phyloP scores from a whole-genome alignment of 1,140 invertebrate species.

The Macrobrachium rosenbergii region DNA sequence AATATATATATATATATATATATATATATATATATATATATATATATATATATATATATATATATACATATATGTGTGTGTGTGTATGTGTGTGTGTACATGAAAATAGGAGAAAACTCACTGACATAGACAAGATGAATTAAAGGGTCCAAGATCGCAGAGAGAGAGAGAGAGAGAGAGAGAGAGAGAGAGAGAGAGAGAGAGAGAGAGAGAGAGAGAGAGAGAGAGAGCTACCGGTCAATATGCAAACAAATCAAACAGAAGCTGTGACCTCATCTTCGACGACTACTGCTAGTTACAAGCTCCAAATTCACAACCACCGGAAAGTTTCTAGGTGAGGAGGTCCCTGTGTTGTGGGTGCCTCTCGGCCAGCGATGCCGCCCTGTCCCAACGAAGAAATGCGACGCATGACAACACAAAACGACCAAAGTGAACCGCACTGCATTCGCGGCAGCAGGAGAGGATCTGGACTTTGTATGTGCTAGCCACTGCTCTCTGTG shows the following conservation, averaged over 20 bases:
- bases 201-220: background rate
- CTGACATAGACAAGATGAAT: background rate
- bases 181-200: background rate
- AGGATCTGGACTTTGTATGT: too few species aligned
- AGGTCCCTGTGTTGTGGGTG: too few species aligned
- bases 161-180: background rate
- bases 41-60: background rate
- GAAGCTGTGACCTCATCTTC: background rate
- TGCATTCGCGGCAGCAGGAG: too few species aligned
- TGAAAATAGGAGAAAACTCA: background rate
- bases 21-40: background rate
- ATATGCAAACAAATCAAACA: background rate
- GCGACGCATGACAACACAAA: background rate
- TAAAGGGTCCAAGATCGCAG: background rate
- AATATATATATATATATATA: background rate
- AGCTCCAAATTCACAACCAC: too few species aligned
- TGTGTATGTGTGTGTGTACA: too few species aligned
- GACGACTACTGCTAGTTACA: too few species aligned
- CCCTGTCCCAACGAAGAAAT: background rate
- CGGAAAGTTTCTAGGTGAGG: too few species aligned
- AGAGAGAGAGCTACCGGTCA: background rate
- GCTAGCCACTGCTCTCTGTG: too few species aligned
- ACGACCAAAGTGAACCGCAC: too few species aligned
- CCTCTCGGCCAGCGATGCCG: too few species aligned
- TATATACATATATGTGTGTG: too few species aligned